Evolutionary conservation across 1,140 invertebrate genomes (phyloP), one percentile per base, ranked within the genome.

Genomic region (Panagrolaimus sp.): DNA sequence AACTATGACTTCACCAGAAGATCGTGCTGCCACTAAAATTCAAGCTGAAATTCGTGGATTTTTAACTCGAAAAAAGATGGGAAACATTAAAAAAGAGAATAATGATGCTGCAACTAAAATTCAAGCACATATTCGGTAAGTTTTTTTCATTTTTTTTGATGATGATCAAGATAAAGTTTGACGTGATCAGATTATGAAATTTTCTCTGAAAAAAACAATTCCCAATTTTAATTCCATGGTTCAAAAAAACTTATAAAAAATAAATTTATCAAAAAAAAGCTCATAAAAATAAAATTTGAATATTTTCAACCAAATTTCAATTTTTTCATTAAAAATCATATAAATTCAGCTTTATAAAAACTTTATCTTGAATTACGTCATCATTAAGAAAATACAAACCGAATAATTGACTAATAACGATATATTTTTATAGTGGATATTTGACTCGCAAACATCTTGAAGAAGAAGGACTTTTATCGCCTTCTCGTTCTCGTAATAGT

Each of bases 41-140:
- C 80, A 82, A 65, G 70, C 79, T 3, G 79, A 82, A 66, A 82
- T 82, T 65, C 70, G 80, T 17, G 80, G 80, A n/a, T 82, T 75
- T 63, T 64, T 82, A 14, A 65, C 80, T 62, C 63, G 80, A 32
- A 80, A 77, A 58, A 76, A 81, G 24, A 70, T 79, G 3, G 76
- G 76, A 17, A 70, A 71, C n/a, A 69, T 83, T 63, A 81, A 81
- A 55, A 69, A 74, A 67, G 63, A 83, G 44, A 81, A 77, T 47
- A 64, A 46, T 10, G 67, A 76, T n/a, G 80, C 80, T 5, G 80
- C 80, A 0, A 83, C 80, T 17, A 81, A 81, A 64, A 83, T 81
- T 58, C 80, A 81, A 28, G 76, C 80, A 15, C 78, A 81, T 62
- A 81, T 81, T 63, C 63, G 80, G 79, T 79, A 47, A 44, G 55